Base-by-base conservation (phyloP, 2,797 vertebrate genomes). In the Schizothorax lantsangensis region DNA sequence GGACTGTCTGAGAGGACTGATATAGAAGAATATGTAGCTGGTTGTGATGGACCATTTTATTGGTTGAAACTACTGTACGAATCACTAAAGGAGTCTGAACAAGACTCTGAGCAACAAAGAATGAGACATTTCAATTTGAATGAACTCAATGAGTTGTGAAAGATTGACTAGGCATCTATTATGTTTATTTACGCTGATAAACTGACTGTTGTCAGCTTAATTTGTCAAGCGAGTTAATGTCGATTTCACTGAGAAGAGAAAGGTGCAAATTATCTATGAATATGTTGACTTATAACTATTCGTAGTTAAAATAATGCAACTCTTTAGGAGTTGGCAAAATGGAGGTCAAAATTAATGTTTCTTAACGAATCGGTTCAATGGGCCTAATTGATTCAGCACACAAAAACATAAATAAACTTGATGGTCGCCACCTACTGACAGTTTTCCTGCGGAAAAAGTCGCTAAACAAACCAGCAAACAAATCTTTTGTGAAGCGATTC, bases 221-320 rank as follows among this genome's bases (percentile, higher is more conserved):
- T 19, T 43, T 62, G 10, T 79, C 38, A 79, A 79, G 23, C 4
- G 15, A 62, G 23, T 43, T 79, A 78, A 79, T 79, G 7, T 59
- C 0, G 6, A 36, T 12, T 12, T n/a, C 33, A 38, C 36, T 12
- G 30, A 77, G 26, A 36, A 23, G 33, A 57, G 0, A 79, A 62
- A 15, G 23, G 36, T 59, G 36, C 2, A 4, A 8, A 9, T 5
- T 0, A 36, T 59, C 75, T 40, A n/a, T 9, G 6, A n/a, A 78
- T 40, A 38, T 38, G 11, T 4, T 36, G 52, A 78, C 21, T 23
- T 77, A 14, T 23, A 57, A 23, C 3, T 0, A 15, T 30, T 30
- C 30, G 30, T 33, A 21, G 12, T 54, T 33, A 23, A 57, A 54
- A 23, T 77, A 12, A 33, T 30, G 64, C 15, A n/a, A 62, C 57